Evolutionary conservation across 2,113 vertebrate genomes (phyloP), one percentile per base, ranked within the genome.

Genomic region (Cygnus atratus): DNA sequence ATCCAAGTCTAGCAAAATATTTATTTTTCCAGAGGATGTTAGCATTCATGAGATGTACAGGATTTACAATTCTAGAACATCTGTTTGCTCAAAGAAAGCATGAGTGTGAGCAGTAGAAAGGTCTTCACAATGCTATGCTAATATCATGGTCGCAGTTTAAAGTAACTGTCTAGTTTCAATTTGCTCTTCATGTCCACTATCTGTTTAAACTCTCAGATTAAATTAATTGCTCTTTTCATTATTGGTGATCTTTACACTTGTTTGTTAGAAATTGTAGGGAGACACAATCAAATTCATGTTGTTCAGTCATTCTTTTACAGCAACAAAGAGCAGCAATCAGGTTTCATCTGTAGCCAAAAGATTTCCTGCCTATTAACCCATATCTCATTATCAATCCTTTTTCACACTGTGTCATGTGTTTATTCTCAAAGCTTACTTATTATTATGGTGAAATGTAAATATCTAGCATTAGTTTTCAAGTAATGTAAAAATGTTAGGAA

Each of bases 1-100:
- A 94, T 86, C 41, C 57, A 88, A 68, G n/a, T 63, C 50, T 67
- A 94, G 26, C 54, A 86, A 94, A 46, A 39, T 71, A 62, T 76
- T 81, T 94, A 84, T 93, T 97, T 96, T 96, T 96, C 68, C 61
- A 61, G 73, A 90, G 83, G 44, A 84, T 87, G 65, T 87, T 92
- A 96, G 13, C 70, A 90, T 95, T 96, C 76, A 66, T 88, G 65
- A 84, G 76, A 86, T 94, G 43, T 72, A 57, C 74, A 81, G 1
- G 65, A 81, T 92, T 95, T 91, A 78, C 73, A 87, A 52, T 93
- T 91, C 88, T 93, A 57, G 85, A 95, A 88, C 76, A 88, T 95
- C 93, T 96, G 87, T 90, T 96, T 95, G 90, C 57, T 92, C 55
- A 88, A 67, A 77, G 61, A 94, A 74, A 50, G 13, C 37, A 46